phyloP scores from a whole-genome alignment of 2,113 vertebrate genomes.

The Phainopepla nitens region DNA sequence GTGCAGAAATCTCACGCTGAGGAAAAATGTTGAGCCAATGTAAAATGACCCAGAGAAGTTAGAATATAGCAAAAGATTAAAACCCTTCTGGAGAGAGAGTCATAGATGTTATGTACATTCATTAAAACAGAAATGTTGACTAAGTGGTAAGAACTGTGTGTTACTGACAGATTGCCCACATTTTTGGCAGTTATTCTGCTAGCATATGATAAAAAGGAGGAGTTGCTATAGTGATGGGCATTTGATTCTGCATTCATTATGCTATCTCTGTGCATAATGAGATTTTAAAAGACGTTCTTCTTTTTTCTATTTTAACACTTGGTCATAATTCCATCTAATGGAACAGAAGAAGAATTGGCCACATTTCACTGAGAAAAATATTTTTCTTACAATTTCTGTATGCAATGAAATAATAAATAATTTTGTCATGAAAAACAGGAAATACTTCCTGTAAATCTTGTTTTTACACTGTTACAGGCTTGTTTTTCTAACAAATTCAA shows the following conservation, averaged over 20 bases:
- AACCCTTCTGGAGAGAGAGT: background rate
- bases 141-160: background rate
- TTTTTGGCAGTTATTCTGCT: background rate
- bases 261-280: background rate
- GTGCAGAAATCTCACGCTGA: background rate
- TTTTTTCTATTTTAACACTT: background rate
- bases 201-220: background rate
- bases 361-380: background rate
- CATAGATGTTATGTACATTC: background rate
- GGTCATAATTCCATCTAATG: background rate
- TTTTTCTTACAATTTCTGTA: background rate
- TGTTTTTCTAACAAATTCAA: background rate
- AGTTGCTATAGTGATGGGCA: conserved; percentile 9
- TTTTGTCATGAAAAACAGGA: background rate
- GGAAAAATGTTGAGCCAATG: background rate
- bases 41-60: background rate
- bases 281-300: background rate
- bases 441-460: background rate
- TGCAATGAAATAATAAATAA: background rate
- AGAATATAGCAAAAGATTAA: background rate
- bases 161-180: background rate
- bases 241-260: background rate
- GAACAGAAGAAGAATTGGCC: background rate
- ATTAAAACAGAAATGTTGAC: background rate
- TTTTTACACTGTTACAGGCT: background rate